Conservation (phyloP, 2,888 invertebrate genomes). For the Biston stratarius region DNA sequence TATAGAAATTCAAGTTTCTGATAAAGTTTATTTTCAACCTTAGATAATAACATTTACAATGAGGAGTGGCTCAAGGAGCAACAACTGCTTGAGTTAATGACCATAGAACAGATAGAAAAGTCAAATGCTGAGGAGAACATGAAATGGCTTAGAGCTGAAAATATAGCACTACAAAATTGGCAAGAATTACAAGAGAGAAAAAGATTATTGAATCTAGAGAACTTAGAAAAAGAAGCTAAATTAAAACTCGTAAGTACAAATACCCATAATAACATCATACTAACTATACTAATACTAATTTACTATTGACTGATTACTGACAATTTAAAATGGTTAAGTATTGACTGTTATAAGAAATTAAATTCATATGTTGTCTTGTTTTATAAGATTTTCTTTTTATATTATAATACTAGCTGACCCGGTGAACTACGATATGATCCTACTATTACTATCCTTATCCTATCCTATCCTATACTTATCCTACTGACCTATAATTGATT, state of each 20-base stretch:
- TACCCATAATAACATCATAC: not conserved
- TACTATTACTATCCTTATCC: too few species aligned
- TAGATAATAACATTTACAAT: constrained; percentile 39
- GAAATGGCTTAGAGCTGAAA: constrained; percentile 90
- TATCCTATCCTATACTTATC: too few species aligned
- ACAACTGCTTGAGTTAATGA: constrained; percentile 80
- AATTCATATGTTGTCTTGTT: too few species aligned
- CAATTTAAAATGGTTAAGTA: too few species aligned
- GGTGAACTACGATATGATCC: too few species aligned
- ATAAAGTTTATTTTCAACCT: not conserved
- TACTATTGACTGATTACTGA: too few species aligned
- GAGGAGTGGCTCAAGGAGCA: constrained; percentile 58
- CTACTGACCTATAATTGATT: too few species aligned
- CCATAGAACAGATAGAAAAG: constrained; percentile 83
- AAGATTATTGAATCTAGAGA: constrained; percentile 83
- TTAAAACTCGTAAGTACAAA: constrained; percentile 70
- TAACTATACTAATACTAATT: not conserved
- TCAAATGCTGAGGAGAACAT: constrained; percentile 86
- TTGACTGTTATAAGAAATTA: too few species aligned
- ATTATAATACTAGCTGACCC: too few species aligned
- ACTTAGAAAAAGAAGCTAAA: constrained; percentile 87
- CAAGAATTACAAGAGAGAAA: constrained; percentile 86
- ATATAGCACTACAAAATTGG: constrained; percentile 88
- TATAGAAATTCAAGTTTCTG: too few species aligned
- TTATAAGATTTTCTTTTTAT: too few species aligned